A percentile compares a stretch with the other conserved stretches of the same genome.
phyloP scores from a whole-genome alignment of 2,888 invertebrate genomes.

The Taenaris catops region DNA sequence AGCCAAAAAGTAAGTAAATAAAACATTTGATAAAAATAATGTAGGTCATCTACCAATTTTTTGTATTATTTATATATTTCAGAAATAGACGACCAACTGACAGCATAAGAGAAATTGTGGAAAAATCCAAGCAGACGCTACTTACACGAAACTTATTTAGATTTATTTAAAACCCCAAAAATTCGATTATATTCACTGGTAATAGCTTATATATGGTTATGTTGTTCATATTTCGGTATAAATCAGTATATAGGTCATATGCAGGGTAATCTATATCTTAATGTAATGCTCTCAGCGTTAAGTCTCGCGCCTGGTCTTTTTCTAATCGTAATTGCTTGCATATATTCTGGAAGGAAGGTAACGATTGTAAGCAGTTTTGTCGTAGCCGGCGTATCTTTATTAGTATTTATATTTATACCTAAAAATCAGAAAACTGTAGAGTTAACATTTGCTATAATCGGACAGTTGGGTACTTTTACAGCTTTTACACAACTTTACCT shows the following conservation, averaged over 20 bases:
- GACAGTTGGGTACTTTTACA: slow-evolving; percentile 86
- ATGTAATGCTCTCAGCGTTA: slow-evolving; percentile 86
- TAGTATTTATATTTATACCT: slow-evolving; percentile 53
- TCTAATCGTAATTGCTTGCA: slow-evolving; percentile 44
- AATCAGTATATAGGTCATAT: slow-evolving; percentile 89
- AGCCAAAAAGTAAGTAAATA: slow-evolving; percentile 62
- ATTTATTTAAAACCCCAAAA: slow-evolving; percentile 84
- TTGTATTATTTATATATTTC: slow-evolving; percentile 25
- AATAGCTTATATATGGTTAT: slow-evolving; percentile 87
- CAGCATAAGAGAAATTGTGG: slow-evolving; percentile 47
- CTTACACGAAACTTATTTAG: slow-evolving; percentile 63
- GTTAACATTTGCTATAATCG: slow-evolving; percentile 85
- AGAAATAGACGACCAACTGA: slow-evolving; percentile 62
- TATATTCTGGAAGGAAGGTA: slow-evolving; percentile 48
- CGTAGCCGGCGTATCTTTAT: slow-evolving; percentile 44
- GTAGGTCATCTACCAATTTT: too few species aligned
- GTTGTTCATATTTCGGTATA: slow-evolving; percentile 90
- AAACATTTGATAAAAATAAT: background rate
- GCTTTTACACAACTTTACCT: slow-evolving; percentile 84
- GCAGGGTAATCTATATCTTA: slow-evolving; percentile 88
- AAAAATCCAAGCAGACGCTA: too few species aligned
- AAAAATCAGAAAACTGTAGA: slow-evolving; percentile 44
- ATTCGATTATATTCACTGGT: slow-evolving; percentile 83
- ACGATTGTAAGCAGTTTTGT: slow-evolving; percentile 46
- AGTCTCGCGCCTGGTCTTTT: slow-evolving; percentile 46